Evolutionary conservation across 1,140 invertebrate genomes (phyloP).

Genomic region (Penaeus japonicus): DNA sequence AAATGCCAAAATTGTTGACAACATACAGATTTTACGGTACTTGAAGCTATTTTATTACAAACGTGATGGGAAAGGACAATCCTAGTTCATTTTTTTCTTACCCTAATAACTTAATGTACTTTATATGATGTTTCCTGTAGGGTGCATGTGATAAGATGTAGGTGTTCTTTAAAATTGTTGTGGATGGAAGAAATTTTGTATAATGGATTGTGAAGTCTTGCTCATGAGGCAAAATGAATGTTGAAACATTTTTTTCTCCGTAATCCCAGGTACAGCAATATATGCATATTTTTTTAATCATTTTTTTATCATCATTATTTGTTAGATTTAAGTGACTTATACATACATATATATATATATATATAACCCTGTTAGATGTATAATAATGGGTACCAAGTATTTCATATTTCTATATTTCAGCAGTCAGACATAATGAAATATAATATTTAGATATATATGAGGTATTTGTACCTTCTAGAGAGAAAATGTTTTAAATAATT

Average conservation of each 20-base stretch:
- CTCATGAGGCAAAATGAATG: not conserved
- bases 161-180: conserved; percentile 41
- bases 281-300: too few species aligned
- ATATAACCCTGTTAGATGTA: too few species aligned
- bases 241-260: not conserved
- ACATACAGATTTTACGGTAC: not conserved
- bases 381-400: too few species aligned
- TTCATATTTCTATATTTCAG: too few species aligned
- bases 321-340: too few species aligned
- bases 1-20: conserved; percentile 32
- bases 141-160: conserved; percentile 46
- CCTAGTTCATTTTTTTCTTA: conserved; percentile 36
- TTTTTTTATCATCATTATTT: too few species aligned
- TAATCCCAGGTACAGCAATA: not conserved
- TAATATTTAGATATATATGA: too few species aligned
- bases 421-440: too few species aligned
- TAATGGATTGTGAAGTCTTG: not conserved
- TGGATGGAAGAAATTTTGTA: conserved; percentile 25
- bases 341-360: too few species aligned
- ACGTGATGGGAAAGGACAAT: conserved; percentile 41
- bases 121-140: conserved; percentile 40
- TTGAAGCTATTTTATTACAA: conserved; percentile 24
- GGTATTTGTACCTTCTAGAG: too few species aligned
- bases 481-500: too few species aligned
- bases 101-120: conserved; percentile 48